These are phyloP conservation scores for Aplysina aerophoba DNA, from an alignment of 37 sponge, comb jelly and placozoan genomes.

Conservation along the genomic window DNA sequence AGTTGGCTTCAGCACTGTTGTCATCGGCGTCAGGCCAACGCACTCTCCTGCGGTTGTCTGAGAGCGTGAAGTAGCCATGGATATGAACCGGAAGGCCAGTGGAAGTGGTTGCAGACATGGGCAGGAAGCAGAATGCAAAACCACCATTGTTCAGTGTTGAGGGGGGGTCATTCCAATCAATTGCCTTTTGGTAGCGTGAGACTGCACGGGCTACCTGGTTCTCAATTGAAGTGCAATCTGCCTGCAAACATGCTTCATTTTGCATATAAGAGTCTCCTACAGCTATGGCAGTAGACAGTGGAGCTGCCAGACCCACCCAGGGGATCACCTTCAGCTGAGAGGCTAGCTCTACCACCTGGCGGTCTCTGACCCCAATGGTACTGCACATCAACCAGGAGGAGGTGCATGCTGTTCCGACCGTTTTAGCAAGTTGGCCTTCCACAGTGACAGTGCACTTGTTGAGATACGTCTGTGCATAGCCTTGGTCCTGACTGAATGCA, in stretches of 20 bases:
- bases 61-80: conserved; percentile 85
- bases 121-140: conserved; percentile 85
- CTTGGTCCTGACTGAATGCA: neutral
- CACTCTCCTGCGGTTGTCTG: conserved; percentile 72
- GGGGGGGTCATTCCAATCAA: neutral
- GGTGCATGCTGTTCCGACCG: neutral
- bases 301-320: conserved; percentile 82
- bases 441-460: conserved; percentile 17
- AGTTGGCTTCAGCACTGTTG: conserved; percentile 68
- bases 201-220: neutral
- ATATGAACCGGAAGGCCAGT: conserved; percentile 71
- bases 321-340: conserved; percentile 55
- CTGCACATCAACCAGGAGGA: conserved; percentile 65
- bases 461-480: neutral
- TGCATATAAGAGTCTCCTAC: neutral
- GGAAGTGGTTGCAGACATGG: conserved; percentile 55
- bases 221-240: conserved; percentile 8
- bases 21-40: conserved; percentile 83
- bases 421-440: conserved; percentile 2
- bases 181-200: neutral
- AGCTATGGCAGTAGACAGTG: neutral
- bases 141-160: conserved; percentile 42
- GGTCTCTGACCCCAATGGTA: conserved; percentile 42
- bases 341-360: conserved; percentile 14
- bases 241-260: neutral